These are phyloP conservation scores for Otolemur garnettii DNA, from an alignment of 2,113 vertebrate genomes.

Conservation along the genomic window DNA sequence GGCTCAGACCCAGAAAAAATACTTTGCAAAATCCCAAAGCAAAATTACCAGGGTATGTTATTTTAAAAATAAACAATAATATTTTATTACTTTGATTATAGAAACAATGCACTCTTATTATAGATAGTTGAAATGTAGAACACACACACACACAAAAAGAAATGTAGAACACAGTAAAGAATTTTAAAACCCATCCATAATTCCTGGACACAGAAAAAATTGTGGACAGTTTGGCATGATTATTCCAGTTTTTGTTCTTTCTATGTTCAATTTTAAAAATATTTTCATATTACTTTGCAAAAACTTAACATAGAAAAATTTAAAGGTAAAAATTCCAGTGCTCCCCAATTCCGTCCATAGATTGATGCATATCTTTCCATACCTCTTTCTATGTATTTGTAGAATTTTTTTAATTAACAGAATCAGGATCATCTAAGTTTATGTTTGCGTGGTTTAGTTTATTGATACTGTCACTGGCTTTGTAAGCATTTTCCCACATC, in stretches of 20 bases:
- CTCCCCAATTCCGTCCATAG: not conserved
- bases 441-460: not conserved
- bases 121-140: constrained; percentile 35
- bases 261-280: constrained; percentile 2
- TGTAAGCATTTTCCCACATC: constrained; percentile 36
- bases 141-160: not conserved
- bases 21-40: constrained; percentile 94
- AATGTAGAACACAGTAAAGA: constrained; percentile 36
- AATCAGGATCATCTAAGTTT: not conserved
- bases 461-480: not conserved
- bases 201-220: constrained; percentile 15
- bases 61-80: constrained; percentile 44
- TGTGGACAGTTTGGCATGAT: constrained; percentile 1
- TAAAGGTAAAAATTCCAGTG: constrained; percentile 27
- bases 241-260: constrained; percentile 35
- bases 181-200: not conserved
- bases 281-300: constrained; percentile 3
- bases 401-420: not conserved
- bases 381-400: not conserved
- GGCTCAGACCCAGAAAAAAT: constrained; percentile 95
- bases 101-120: not conserved
- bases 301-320: constrained; percentile 28
- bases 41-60: constrained; percentile 95
- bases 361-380: not conserved
- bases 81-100: constrained; percentile 37